Conservation (phyloP, 2,797 vertebrate species). For the Eremophila alpestris region DNA sequence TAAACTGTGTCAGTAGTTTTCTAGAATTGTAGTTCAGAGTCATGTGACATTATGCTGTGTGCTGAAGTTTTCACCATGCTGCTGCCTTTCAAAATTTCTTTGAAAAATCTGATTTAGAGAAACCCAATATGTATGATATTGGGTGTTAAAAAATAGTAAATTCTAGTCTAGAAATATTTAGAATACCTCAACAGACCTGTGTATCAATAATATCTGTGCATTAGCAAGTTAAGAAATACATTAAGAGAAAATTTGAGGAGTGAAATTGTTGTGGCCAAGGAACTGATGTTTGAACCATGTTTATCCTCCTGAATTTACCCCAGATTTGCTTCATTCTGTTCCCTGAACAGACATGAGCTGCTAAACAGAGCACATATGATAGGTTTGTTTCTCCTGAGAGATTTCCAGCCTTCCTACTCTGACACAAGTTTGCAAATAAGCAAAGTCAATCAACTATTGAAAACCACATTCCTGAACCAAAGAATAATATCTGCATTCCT, state of each 20-base stretch:
- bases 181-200: neutral
- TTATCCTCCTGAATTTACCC: neutral
- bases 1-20: neutral
- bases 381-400: neutral
- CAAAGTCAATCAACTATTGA: neutral
- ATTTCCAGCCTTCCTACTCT: neutral
- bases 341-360: neutral
- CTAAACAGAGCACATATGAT: neutral
- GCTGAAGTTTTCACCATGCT: neutral
- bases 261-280: neutral
- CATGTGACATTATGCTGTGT: neutral
- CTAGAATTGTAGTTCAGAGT: neutral
- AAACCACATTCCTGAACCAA: neutral
- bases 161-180: neutral
- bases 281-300: neutral
- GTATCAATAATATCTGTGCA: neutral
- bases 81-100: neutral
- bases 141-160: neutral
- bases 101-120: neutral
- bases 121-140: neutral
- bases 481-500: neutral
- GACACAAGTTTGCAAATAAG: neutral
- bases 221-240: neutral
- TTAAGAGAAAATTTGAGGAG: neutral
- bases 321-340: neutral